phyloP scores from a whole-genome alignment of 2,888 invertebrate species.

The Diplazon laetatorius region DNA sequence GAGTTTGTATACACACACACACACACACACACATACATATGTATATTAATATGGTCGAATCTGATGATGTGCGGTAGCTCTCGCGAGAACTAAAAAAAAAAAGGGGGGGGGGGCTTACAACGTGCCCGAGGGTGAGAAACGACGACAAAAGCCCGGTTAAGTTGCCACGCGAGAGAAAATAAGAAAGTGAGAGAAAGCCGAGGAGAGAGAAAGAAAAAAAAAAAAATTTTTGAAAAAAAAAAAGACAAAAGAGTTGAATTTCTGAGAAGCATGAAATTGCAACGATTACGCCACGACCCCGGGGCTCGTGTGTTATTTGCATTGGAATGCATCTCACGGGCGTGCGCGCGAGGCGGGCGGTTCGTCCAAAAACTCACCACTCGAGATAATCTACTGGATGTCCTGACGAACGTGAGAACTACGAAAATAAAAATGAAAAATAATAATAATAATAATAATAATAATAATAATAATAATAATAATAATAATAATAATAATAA shows the following conservation, averaged over 20 bases:
- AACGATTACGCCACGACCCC: slow-evolving; percentile 78
- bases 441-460: no score
- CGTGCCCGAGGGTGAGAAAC: slow-evolving; percentile 49
- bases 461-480: no score
- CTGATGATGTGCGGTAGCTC: slow-evolving; percentile 38
- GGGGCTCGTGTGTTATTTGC: slow-evolving; percentile 80
- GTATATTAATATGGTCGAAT: slow-evolving; percentile 8
- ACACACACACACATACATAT: no score
- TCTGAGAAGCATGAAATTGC: slow-evolving; percentile 81
- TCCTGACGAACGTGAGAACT: slow-evolving; percentile 77
- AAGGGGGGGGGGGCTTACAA: slow-evolving; percentile 17
- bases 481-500: no score
- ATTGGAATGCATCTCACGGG: slow-evolving; percentile 78
- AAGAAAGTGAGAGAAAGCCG: slow-evolving; percentile 39
- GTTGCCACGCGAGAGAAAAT: slow-evolving; percentile 45
- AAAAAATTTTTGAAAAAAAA: slow-evolving; percentile 18
- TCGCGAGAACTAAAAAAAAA: slow-evolving; percentile 35
- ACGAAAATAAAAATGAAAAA: slow-evolving; percentile 66
- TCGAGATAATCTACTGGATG: slow-evolving; percentile 75
- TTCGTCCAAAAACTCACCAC: slow-evolving; percentile 73
- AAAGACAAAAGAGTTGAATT: slow-evolving; percentile 71
- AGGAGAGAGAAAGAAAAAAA: background rate
- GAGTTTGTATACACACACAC: no score
- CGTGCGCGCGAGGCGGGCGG: slow-evolving; percentile 36
- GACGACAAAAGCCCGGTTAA: slow-evolving; percentile 50